phyloP scores from a whole-genome alignment of 2,113 vertebrate genomes.

The Scopus umbretta region DNA sequence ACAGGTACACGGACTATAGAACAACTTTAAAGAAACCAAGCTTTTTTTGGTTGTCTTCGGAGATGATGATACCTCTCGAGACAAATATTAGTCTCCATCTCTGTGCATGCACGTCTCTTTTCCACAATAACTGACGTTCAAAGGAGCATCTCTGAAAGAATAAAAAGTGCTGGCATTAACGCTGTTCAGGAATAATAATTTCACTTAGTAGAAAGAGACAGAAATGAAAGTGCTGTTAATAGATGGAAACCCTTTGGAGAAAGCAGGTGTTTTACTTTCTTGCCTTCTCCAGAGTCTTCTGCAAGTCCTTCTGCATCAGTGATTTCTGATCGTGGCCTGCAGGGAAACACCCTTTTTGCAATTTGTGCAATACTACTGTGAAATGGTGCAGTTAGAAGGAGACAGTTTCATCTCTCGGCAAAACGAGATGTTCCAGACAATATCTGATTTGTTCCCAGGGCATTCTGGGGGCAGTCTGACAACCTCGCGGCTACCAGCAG shows the following conservation, averaged over 20 bases:
- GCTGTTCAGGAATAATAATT: neutral
- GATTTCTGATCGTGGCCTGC: neutral
- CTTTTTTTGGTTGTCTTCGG: neutral
- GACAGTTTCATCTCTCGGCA: neutral
- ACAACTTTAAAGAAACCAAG: neutral
- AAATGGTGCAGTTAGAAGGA: neutral
- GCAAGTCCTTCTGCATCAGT: neutral
- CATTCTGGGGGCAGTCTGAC: neutral
- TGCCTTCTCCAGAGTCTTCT: neutral
- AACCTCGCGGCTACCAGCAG: neutral
- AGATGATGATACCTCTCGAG: neutral
- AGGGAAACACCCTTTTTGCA: constrained; percentile 1
- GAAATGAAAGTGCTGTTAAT: neutral
- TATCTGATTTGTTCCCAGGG: neutral
- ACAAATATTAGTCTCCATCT: neutral
- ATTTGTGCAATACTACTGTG: neutral
- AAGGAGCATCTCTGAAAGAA: neutral
- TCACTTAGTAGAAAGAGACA: neutral
- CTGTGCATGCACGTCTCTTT: neutral
- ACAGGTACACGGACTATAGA: neutral
- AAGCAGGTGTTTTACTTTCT: neutral
- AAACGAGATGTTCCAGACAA: neutral
- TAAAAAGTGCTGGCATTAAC: neutral
- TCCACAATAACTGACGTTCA: neutral
- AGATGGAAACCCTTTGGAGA: neutral